These are phyloP conservation scores for Pseudopodoces humilis DNA, from an alignment of 2,113 vertebrate species.

Conservation along the genomic window DNA sequence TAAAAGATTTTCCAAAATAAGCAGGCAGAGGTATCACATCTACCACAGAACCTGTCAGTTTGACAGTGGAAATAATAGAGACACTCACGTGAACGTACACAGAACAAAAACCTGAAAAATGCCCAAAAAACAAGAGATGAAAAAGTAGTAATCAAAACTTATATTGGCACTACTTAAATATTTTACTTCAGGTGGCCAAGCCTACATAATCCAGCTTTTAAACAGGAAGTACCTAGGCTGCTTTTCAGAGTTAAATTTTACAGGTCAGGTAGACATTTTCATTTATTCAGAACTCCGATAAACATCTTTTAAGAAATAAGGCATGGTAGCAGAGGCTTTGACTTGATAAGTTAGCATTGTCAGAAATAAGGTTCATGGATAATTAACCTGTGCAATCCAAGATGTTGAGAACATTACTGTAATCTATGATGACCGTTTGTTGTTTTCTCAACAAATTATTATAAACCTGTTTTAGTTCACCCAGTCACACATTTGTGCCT, in stretches of 20 bases:
- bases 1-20: background rate
- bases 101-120: fast-evolving
- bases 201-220: background rate
- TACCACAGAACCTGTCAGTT: background rate
- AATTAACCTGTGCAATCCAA: background rate
- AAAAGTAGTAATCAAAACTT: background rate
- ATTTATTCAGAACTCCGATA: background rate
- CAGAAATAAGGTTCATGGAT: background rate
- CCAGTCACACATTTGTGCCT: background rate
- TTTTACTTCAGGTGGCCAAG: background rate
- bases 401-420: background rate
- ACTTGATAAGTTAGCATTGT: background rate
- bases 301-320: background rate
- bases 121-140: background rate
- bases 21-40: background rate
- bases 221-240: background rate
- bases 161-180: background rate
- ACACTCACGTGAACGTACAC: background rate
- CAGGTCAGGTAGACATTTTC: background rate
- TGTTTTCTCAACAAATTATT: background rate
- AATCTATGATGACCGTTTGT: background rate
- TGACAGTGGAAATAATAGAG: background rate
- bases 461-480: background rate
- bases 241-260: background rate
- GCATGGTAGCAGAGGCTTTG: background rate